Base-by-base conservation (phyloP, 2,797 vertebrate genomes). In the Spondyliosoma cantharus region DNA sequence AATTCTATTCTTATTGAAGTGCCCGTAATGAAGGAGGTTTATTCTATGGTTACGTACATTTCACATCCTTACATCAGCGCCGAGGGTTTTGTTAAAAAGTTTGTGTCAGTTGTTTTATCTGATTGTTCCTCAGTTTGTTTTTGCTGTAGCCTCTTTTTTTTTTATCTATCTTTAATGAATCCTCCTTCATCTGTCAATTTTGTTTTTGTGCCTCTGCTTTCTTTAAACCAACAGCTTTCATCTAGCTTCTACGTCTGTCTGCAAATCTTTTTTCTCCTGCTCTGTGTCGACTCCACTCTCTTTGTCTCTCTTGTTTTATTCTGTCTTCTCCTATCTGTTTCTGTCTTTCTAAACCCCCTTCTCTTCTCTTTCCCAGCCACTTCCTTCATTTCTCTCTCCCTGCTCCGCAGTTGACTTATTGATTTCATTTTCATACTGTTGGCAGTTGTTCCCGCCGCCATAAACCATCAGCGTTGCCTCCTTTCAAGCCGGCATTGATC, bases 371-470 rank as follows among this genome's bases (percentile, higher is more conserved):
- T 67, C 75, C 65, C 37, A 0, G 11, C 61, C 15, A 12, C 63
- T 63, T 74, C 57, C 69, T 82, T 82, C 68, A 70, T 88, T 86
- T 82, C 74, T 87, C 81, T 75, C 81, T 62, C 59, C 7, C 45
- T 59, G 74, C 84, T 60, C 74, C 43, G 43, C 82, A 70, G 91
- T 86, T 86, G 83, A 86, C 86, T 86, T 92, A 93, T 95, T 89
- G 93, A 94, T 94, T 94, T 91, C 76, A 92, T 94, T 93, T 94
- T 92, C 91, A 91, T 92, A 92, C 89, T 85, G 85, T 86, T 91
- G 85, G 82, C 78, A 87, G 90, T 85, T 88, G 82, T 82, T 88
- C 83, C 78, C 78, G 71, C 71, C 54, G 67, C 88, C 91, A 91
- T 92, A 92, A 93, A 94, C 90, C 88, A 80, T 88, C 83, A 91